Conservation (phyloP, 2,888 invertebrate genomes). For the Nyleta sp. region DNA sequence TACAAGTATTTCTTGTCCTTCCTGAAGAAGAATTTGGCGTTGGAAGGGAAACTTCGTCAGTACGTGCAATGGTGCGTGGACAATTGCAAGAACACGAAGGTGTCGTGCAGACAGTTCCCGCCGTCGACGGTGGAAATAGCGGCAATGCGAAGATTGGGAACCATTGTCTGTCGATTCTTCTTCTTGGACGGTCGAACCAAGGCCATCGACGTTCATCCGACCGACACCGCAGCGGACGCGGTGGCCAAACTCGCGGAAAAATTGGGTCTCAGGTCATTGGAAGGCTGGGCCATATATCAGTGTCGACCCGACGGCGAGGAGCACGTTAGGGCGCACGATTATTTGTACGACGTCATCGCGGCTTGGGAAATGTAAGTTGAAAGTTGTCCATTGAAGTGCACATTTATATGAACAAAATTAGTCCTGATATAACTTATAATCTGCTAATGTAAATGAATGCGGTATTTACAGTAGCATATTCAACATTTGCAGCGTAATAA, state of each 20-base stretch:
- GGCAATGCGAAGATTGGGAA: slow-evolving; percentile 94
- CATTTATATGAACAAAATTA: no score
- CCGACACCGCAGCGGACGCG: slow-evolving; percentile 96
- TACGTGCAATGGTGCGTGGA: slow-evolving; percentile 97
- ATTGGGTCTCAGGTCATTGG: slow-evolving; percentile 90
- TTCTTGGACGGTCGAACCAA: slow-evolving; percentile 97
- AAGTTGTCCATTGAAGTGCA: background rate
- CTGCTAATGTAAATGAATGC: no score
- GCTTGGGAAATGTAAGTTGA: slow-evolving; percentile 94
- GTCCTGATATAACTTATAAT: no score
- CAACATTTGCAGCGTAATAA: no score
- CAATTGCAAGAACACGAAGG: slow-evolving; percentile 94
- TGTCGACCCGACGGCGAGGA: slow-evolving; percentile 94
- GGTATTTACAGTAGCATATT: no score
- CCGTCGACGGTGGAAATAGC: slow-evolving; percentile 97
- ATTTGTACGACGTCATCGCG: slow-evolving; percentile 96
- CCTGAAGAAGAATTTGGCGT: slow-evolving; percentile 87
- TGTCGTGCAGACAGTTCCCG: slow-evolving; percentile 90
- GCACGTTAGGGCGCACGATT: slow-evolving; percentile 95
- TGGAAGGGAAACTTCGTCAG: slow-evolving; percentile 89
- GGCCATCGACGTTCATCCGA: slow-evolving; percentile 97
- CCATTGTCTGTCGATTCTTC: slow-evolving; percentile 96
- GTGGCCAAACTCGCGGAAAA: slow-evolving; percentile 95
- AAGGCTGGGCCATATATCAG: slow-evolving; percentile 98
- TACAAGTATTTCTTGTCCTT: slow-evolving; percentile 92